A percentile compares a stretch with the other conserved stretches of the same genome.
Conservation (phyloP, 2,888 invertebrate genomes). For the Amorpha juglandis region DNA sequence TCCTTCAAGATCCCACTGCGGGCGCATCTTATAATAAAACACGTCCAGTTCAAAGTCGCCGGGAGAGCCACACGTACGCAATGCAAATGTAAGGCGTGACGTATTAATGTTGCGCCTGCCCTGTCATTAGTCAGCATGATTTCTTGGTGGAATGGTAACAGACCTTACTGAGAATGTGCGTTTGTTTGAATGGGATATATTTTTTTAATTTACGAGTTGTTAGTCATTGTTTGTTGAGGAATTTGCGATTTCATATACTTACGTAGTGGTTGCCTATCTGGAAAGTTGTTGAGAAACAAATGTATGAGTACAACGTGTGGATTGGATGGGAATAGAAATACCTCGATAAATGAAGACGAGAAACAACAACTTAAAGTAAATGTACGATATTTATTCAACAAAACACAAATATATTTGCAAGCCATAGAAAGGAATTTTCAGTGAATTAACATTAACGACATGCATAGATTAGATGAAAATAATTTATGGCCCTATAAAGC, state of each 20-base stretch:
- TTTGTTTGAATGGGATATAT: neutral
- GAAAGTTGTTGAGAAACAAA: neutral
- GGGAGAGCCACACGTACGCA: constrained; percentile 52
- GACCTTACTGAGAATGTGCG: neutral
- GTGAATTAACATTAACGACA: neutral
- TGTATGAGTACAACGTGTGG: no score
- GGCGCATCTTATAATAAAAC: constrained; percentile 38
- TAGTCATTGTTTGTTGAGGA: neutral
- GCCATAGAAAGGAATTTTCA: neutral
- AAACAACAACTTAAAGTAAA: neutral
- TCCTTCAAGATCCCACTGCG: constrained; percentile 5
- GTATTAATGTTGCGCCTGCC: constrained; percentile 53
- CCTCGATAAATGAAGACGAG: neutral
- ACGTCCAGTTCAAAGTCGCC: constrained; percentile 47
- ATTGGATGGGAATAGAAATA: no score
- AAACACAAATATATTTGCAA: neutral
- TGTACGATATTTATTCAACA: neutral
- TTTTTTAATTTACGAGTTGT: neutral
- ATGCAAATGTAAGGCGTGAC: constrained; percentile 63
- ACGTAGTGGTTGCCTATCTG: neutral
- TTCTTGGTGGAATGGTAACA: constrained; percentile 34
- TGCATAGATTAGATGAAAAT: constrained; percentile 16
- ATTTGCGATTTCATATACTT: neutral
- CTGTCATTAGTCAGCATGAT: constrained; percentile 44
- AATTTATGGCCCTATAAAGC: constrained; percentile 12